These are phyloP conservation scores for Listronotus bonariensis DNA, from an alignment of 1,140 invertebrate genomes.

Conservation along the genomic window DNA sequence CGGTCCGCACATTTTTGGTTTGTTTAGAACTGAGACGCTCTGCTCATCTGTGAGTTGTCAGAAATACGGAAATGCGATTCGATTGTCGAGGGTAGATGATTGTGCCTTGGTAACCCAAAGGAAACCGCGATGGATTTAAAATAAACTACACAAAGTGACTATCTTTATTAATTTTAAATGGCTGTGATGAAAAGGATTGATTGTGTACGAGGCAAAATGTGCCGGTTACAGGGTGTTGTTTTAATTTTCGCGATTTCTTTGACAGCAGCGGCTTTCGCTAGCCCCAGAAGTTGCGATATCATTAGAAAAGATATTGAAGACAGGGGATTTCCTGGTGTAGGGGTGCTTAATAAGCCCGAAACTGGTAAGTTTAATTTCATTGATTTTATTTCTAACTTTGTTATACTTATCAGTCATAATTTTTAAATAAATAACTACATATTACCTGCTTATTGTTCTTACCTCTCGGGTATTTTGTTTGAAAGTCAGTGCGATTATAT, in stretches of 20 bases:
- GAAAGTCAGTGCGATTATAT: too few species aligned
- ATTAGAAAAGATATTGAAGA: conserved; percentile 25
- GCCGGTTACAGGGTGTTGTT: conserved; percentile 36
- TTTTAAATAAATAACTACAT: too few species aligned
- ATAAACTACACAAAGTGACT: conserved; percentile 15
- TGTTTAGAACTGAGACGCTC: background rate
- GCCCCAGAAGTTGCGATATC: conserved; percentile 27
- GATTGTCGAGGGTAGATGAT: conserved; percentile 30
- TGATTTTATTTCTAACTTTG: background rate
- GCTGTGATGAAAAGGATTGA: conserved; percentile 40
- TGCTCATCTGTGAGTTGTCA: conserved; percentile 16
- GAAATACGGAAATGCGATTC: conserved; percentile 32
- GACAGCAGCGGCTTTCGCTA: conserved; percentile 21
- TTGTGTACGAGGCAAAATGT: conserved; percentile 31
- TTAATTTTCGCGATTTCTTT: conserved; percentile 25
- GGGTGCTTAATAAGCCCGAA: conserved; percentile 22
- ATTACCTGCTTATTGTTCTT: too few species aligned
- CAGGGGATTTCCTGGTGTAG: conserved; percentile 12
- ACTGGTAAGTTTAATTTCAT: conserved; percentile 35
- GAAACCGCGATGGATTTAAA: conserved; percentile 32
- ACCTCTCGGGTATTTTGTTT: too few species aligned
- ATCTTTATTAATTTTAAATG: conserved; percentile 25
- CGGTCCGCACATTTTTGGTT: conserved; percentile 11
- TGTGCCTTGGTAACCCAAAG: conserved; percentile 38
- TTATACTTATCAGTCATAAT: background rate